A percentile compares a stretch with the other conserved stretches of the same genome.
Conservation (phyloP, 2,888 invertebrate species). For the Acanthococcus lagerstroemiae region DNA sequence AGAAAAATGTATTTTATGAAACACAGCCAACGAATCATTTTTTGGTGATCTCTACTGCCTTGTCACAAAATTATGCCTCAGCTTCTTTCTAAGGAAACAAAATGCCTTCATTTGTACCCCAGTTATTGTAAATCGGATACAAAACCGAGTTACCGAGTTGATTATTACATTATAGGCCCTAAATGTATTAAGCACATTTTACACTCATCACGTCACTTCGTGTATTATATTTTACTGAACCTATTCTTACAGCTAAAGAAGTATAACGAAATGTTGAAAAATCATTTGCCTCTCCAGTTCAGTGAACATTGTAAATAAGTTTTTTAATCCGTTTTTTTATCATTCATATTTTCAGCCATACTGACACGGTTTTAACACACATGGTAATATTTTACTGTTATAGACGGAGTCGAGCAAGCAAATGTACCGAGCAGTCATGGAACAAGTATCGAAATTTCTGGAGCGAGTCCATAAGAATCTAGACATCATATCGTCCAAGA, state of each 20-base stretch:
- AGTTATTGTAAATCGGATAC: too few relatives aligned
- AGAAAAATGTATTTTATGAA: too few relatives aligned
- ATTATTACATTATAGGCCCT: too few relatives aligned
- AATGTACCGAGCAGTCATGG: slow-evolving; percentile 63
- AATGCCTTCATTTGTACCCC: too few relatives aligned
- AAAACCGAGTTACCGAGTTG: too few relatives aligned
- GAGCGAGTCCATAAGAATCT: slow-evolving; percentile 58
- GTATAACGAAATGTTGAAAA: not conserved
- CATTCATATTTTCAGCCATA: not conserved
- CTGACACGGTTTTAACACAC: too few relatives aligned
- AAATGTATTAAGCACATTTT: too few relatives aligned
- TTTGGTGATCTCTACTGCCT: too few relatives aligned
- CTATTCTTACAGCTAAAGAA: not conserved
- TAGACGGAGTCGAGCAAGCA: slow-evolving; percentile 55
- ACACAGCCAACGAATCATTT: too few relatives aligned
- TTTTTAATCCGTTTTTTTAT: not conserved
- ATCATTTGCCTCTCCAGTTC: not conserved
- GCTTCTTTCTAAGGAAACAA: too few relatives aligned
- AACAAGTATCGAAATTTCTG: slow-evolving; percentile 58
- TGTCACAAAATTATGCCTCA: too few relatives aligned
- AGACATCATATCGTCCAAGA: slow-evolving; percentile 32
- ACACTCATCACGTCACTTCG: not conserved
- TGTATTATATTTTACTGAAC: too few relatives aligned
- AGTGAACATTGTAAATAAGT: not conserved
- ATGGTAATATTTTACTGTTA: not conserved